Evolutionary conservation across 1,140 invertebrate genomes (phyloP), one percentile per base, ranked within the genome.

Genomic region (Battus philenor): DNA sequence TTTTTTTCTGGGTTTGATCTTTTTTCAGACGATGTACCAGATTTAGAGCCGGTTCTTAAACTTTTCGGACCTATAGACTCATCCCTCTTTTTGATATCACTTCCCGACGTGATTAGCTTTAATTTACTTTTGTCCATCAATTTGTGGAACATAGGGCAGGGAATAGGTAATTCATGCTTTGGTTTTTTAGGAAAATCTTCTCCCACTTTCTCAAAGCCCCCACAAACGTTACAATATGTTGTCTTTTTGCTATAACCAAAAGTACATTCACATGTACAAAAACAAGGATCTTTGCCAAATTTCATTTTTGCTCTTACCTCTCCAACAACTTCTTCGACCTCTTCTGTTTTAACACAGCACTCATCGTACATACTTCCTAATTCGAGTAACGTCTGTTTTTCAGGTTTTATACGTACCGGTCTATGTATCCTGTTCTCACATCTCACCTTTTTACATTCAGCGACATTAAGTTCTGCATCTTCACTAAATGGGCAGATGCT

Each of bases 131-230:
- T 78, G 43, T 80, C 71, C n/a, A 65, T 44, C 24, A 78, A 36
- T 31, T 81, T 81, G 44, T 85, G 75, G 60, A 55, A 83, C 18
- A 76, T 57, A 20, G 81, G 77, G 59, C 81, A 85, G 1, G 75
- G 75, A 41, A 67, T 67, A 5, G 71, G 61, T 26, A 54, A 50
- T 11, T 61, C 52, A 11, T 52, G 27, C 7, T 15, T 36, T n/a
- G 59, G 38, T 47, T 45, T 54, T n/a, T 50, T 32, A 7, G 31
- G 27, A 41, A 68, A 18, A 8, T 81, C 75, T 30, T 78, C 73
- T 10, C 77, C 81, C 17, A 57, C 20, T 38, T 45, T 45, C 64
- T 82, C 77, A 50, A 67, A 82, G 2, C 81, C 81, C 10, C 78
- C 70, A 38, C 81, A 85, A 10, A 81, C 52, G 5, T 53, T 50